Evolutionary conservation across 1,140 invertebrate species (phyloP).

Genomic region (Pteromalus puparum): DNA sequence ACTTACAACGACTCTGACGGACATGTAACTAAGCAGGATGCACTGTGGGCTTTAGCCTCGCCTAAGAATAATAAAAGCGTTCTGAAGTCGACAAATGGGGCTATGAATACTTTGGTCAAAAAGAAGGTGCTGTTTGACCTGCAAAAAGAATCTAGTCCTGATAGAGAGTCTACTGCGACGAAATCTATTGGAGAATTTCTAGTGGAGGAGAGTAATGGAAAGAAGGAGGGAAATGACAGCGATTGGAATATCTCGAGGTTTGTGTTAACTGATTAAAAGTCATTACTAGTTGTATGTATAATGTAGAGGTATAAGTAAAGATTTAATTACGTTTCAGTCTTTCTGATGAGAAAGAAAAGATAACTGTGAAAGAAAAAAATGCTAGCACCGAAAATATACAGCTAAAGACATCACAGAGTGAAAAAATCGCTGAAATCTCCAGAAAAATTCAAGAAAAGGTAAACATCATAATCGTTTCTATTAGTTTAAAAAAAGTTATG

Average conservation of each 20-base stretch:
- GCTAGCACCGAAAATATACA: constrained; percentile 58
- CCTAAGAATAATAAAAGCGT: constrained; percentile 75
- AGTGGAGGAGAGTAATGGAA: constrained; percentile 57
- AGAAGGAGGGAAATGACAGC: constrained; percentile 70
- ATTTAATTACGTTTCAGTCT: constrained; percentile 53
- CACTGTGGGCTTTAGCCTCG: constrained; percentile 55
- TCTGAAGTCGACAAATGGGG: constrained; percentile 75
- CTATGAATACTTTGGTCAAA: constrained; percentile 74
- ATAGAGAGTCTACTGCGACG: constrained; percentile 59
- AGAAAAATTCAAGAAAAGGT: constrained; percentile 66
- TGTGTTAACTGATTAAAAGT: constrained; percentile 12
- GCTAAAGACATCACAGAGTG: constrained; percentile 64
- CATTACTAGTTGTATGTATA: too few species aligned
- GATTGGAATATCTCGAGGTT: constrained; percentile 77
- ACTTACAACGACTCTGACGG: constrained; percentile 55
- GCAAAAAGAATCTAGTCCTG: constrained; percentile 74
- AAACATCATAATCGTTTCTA: constrained; percentile 8
- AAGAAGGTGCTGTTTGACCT: constrained; percentile 80
- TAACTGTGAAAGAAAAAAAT: constrained; percentile 28
- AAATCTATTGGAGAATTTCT: constrained; percentile 67
- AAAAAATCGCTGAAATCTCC: constrained; percentile 66
- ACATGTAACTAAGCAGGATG: constrained; percentile 65
- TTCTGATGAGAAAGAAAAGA: constrained; percentile 54
- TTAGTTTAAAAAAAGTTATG: neutral
- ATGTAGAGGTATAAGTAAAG: neutral